Evolutionary conservation across 2,888 invertebrate species (phyloP).

Genomic region (Tetragnatha montana): DNA sequence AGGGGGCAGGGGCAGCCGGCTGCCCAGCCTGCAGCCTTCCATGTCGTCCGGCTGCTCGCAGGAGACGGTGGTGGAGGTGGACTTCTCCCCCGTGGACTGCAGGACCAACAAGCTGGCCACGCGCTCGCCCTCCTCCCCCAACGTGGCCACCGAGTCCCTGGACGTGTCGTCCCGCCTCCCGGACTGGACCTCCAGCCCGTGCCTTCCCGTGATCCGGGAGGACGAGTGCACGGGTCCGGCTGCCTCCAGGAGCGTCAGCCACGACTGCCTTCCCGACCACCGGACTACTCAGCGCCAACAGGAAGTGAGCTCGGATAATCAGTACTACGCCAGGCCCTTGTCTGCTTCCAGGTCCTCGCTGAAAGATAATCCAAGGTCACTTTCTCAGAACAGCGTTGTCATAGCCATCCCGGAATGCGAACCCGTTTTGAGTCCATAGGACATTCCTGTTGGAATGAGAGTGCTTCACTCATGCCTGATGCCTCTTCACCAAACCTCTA

Average conservation of each 20-base stretch:
- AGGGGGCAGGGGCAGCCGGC: slow-evolving; percentile 3
- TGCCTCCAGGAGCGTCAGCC: slow-evolving; percentile 52
- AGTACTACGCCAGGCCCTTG: slow-evolving; percentile 12
- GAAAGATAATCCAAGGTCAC: slow-evolving; percentile 27
- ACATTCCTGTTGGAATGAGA: too few species aligned
- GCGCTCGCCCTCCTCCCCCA: slow-evolving; percentile 49
- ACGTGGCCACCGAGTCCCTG: slow-evolving; percentile 33
- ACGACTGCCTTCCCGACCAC: slow-evolving; percentile 45
- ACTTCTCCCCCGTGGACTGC: slow-evolving; percentile 25
- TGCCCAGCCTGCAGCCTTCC: slow-evolving; percentile 38
- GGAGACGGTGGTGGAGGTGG: slow-evolving; percentile 54
- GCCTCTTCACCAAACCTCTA: too few species aligned
- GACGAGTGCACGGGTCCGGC: slow-evolving; percentile 41
- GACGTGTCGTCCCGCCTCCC: slow-evolving; percentile 38
- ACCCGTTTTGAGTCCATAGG: slow-evolving; percentile 68
- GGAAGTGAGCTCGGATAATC: slow-evolving; percentile 33
- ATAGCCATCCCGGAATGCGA: slow-evolving; percentile 71
- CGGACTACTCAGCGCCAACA: not conserved
- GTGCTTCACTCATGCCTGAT: too few species aligned
- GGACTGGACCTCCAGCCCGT: slow-evolving; percentile 69
- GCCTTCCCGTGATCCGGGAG: slow-evolving; percentile 68
- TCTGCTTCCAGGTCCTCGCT: too few species aligned
- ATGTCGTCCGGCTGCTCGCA: slow-evolving; percentile 54
- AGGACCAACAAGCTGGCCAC: not conserved
- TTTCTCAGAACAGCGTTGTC: slow-evolving; percentile 62